A percentile compares a stretch with the other conserved stretches of the same genome.
Conservation (phyloP, 2,888 invertebrate species). For the Ganaspis brasiliensis region DNA sequence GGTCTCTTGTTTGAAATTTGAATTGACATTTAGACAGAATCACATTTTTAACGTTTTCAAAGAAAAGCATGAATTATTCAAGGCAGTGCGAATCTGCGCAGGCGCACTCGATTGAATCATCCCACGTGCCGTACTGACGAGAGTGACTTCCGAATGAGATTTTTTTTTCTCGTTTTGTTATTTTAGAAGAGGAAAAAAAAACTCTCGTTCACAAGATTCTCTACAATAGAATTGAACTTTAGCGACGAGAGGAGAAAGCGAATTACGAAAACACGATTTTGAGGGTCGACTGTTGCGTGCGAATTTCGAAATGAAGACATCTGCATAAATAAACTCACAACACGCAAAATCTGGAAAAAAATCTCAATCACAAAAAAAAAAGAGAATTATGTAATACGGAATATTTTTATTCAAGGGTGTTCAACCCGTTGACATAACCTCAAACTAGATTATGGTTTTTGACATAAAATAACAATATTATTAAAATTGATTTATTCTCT, state of each 20-base stretch:
- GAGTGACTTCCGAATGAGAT: slow-evolving; percentile 30
- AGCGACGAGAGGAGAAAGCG: slow-evolving; percentile 23
- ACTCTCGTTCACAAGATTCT: slow-evolving; percentile 1
- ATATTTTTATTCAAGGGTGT: no score
- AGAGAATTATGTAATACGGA: no score
- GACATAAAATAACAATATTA: no score
- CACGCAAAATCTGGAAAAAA: neutral
- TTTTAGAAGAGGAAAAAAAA: slow-evolving; percentile 14
- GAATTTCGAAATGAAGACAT: slow-evolving; percentile 33
- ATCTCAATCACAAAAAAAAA: neutral
- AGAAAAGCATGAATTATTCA: slow-evolving; percentile 5
- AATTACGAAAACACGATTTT: slow-evolving; percentile 20
- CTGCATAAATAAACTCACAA: slow-evolving; percentile 11
- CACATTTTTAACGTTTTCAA: neutral
- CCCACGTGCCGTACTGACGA: slow-evolving; percentile 56
- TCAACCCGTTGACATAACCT: no score
- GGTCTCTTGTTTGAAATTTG: no score
- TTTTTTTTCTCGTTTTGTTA: neutral
- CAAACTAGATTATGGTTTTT: no score
- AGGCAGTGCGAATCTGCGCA: slow-evolving; percentile 14
- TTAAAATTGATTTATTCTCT: no score
- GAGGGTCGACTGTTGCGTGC: slow-evolving; percentile 29
- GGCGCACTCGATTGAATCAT: slow-evolving; percentile 47
- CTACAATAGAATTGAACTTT: slow-evolving; percentile 31
- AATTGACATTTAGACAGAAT: no score